phyloP scores from a whole-genome alignment of 2,113 vertebrate species.

The Oncorhynchus keta region DNA sequence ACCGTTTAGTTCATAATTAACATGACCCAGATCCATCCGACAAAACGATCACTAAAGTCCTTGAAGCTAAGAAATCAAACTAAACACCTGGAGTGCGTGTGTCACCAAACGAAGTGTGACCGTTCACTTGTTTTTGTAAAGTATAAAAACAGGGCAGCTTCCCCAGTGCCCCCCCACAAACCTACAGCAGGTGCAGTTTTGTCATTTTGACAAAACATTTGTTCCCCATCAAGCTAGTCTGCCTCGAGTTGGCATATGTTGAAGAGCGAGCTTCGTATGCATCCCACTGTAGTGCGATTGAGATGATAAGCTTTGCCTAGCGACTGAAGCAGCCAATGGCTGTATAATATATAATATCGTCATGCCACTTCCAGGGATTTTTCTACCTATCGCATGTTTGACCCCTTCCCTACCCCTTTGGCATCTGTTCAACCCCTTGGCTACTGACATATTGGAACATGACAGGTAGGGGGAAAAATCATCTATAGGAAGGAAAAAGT shows the following conservation, averaged over 20 bases:
- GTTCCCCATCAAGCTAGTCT: conserved; percentile 43
- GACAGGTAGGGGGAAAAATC: conserved; percentile 12
- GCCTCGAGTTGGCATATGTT: conserved; percentile 1
- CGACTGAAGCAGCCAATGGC: background rate
- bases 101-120: background rate
- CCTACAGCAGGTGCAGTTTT: conserved; percentile 22
- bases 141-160: background rate
- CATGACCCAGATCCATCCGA: no score
- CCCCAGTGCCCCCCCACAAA: background rate
- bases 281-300: conserved; percentile 10
- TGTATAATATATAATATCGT: background rate
- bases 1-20: no score
- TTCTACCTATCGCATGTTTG: no score
- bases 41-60: background rate
- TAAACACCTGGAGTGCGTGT: background rate
- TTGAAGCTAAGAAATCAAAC: background rate
- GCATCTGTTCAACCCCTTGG: conserved; percentile 46
- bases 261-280: conserved; percentile 1
- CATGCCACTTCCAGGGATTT: background rate
- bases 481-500: conserved; percentile 12
- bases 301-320: conserved; percentile 37
- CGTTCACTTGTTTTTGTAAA: conserved; percentile 23
- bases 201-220: conserved; percentile 21
- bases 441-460: conserved; percentile 26
- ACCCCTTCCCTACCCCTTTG: conserved; percentile 49